Base-by-base conservation (phyloP, 1,140 invertebrate genomes). In the Hyposmocoma kahamanoa region DNA sequence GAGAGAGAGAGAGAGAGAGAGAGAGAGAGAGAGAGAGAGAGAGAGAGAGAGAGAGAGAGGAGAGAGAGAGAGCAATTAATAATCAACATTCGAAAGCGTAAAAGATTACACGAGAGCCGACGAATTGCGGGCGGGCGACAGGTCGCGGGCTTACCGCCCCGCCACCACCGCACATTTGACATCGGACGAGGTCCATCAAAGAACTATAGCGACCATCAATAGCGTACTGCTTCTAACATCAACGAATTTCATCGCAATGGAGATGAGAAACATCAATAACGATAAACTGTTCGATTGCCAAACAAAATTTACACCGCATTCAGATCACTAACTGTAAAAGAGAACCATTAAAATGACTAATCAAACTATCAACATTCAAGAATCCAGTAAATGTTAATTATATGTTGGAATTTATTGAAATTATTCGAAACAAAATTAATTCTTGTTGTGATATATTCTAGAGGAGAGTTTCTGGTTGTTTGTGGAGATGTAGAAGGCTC, bases 301-400 rank as follows among this genome's bases (percentile, higher is more conserved):
- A 66, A 67, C 60, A 59, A 62, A 70, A 70, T 68, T 66, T 70
- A 72, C 67, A 61, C 62, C 58, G 57, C 62, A 70, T 72, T 67
- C 64, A 67, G 59, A 69, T 64, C 59, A 62, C 59, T 72, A 73
- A 73, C 70, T 68, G 70, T 76, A 73, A 67, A 58, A 62, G 49
- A n/a, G 56, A 58, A 71, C 66, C 67, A 70, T 72, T 70, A 72
- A 70, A 68, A 76, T 72, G 58, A 71, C 67, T 71, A 70, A 76
- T 67, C 65, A 71, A 72, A 75, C 67, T 60, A 72, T 68, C 67
- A 65, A 76, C 58, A 61, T 56, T 62, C 59, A 69, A 73, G 62
- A 69, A 65, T 71, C 57, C 65, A 62, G 65, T 71, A 61, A 72
- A 68, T 73, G 70, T 64, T 73, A 73, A 69, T 73, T 70, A 72